These are phyloP conservation scores for Dallia pectoralis DNA, from an alignment of 2,797 vertebrate genomes.

Conservation along the genomic window DNA sequence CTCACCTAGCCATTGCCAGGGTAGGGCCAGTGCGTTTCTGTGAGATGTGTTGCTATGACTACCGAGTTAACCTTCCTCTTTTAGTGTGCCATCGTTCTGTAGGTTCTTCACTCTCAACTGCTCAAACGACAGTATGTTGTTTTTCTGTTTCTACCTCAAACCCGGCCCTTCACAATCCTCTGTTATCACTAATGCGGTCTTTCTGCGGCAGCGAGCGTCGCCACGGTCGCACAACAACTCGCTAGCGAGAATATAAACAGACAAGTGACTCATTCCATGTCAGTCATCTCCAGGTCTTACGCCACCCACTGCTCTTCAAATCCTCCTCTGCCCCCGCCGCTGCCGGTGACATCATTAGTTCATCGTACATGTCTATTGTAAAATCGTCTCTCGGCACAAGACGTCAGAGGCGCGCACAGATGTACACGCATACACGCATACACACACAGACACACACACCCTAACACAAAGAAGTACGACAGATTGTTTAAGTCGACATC, in stretches of 20 bases:
- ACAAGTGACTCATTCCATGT: background rate
- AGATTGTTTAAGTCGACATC: no score
- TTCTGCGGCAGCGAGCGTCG: background rate
- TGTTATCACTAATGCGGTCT: background rate
- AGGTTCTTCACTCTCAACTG: no score
- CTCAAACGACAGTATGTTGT: no score
- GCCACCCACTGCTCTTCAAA: background rate
- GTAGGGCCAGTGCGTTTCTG: no score
- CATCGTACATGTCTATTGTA: background rate
- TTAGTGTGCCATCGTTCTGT: no score
- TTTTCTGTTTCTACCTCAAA: background rate
- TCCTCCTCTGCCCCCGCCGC: background rate
- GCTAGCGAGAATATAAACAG: background rate
- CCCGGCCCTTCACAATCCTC: background rate
- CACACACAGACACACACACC: slow-evolving; percentile 14
- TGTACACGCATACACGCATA: background rate
- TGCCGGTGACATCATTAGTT: background rate
- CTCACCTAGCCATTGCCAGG: no score
- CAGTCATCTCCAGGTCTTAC: slow-evolving; percentile 1
- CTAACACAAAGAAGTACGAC: background rate
- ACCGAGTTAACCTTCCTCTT: no score
- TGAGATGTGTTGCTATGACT: no score
- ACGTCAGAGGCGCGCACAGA: background rate
- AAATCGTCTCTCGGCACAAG: background rate
- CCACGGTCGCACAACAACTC: background rate